Evolutionary conservation across 2,113 vertebrate species (phyloP).

Genomic region (human (Homo sapiens)): GRCh38 chr3:18489001-18489500

Average conservation of each 20-base stretch:
- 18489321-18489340: neutral
- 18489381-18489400: neutral
- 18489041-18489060: neutral
- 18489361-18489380: neutral
- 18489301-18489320: neutral
- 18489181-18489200: neutral
- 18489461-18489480: neutral
- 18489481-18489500: fast-evolving
- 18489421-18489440: neutral
- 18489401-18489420: neutral
- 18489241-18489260: neutral
- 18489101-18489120: neutral
- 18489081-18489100: neutral
- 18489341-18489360: neutral
- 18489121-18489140: neutral
- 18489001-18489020: neutral
- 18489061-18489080: neutral
- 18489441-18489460: neutral
- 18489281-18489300: neutral
- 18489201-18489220: neutral
- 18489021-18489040: neutral
- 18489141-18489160: neutral
- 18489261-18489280: neutral
- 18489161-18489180: neutral
- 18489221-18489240: neutral